phyloP scores from a whole-genome alignment of 1,140 invertebrate genomes.

The Mya arenaria region DNA sequence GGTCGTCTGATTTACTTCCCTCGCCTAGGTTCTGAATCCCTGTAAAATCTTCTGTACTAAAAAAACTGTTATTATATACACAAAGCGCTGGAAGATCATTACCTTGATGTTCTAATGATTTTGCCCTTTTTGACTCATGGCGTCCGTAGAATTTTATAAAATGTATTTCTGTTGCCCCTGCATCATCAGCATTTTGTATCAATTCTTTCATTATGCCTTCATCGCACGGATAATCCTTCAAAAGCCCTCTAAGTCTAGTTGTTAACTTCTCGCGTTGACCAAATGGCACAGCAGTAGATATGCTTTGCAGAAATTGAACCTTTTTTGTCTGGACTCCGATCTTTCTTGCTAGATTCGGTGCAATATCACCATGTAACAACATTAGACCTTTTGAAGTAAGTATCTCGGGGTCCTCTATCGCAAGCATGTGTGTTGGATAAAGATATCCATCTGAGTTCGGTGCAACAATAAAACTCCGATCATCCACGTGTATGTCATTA shows the following conservation, averaged over 20 bases:
- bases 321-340: constrained; percentile 64
- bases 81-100: constrained; percentile 69
- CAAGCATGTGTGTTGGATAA: constrained; percentile 36
- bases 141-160: constrained; percentile 72
- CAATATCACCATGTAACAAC: constrained; percentile 57
- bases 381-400: constrained; percentile 30
- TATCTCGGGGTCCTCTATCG: constrained; percentile 54
- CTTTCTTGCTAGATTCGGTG: constrained; percentile 27
- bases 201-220: constrained; percentile 68
- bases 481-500: not conserved
- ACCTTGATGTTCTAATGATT: constrained; percentile 66
- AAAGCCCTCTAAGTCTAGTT: constrained; percentile 66
- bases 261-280: constrained; percentile 70
- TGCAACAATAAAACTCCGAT: constrained; percentile 26
- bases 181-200: constrained; percentile 81
- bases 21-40: constrained; percentile 75
- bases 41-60: constrained; percentile 72
- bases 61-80: constrained; percentile 76
- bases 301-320: constrained; percentile 32
- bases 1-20: constrained; percentile 71
- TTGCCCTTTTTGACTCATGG: constrained; percentile 53
- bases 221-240: constrained; percentile 71
- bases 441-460: constrained; percentile 49
- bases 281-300: constrained; percentile 68
- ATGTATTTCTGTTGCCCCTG: constrained; percentile 72